Base-by-base conservation (phyloP, 2,113 vertebrate genomes). In the Pygoscelis antarcticus region DNA sequence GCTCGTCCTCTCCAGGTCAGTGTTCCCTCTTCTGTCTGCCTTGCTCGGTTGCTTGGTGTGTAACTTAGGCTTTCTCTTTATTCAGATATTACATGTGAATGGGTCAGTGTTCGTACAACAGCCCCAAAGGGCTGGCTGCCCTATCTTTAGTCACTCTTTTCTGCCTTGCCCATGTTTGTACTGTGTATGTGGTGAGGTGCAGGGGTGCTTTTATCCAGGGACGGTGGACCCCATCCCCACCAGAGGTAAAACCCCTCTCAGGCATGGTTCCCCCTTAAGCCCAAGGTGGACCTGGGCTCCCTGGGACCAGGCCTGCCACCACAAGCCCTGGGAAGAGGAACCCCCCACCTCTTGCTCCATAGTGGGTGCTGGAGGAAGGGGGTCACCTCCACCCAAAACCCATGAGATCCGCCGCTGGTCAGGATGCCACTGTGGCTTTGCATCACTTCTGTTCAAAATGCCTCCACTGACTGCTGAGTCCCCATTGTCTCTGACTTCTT, bases 271-370 rank as follows among this genome's bases (percentile, higher is more conserved):
- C 32, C 8, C 2, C 8, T 17, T 78, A 46, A n/a, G 34, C 22
- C 18, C 23, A 40, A 9, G 10, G 23, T 46, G n/a, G 44, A 49
- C 1, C 0, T 0, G 0, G 20, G 40, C 12, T 27, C 13, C 4
- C 21, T 22, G 13, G 51, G 36, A 75, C 17, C 51, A 80, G 16
- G 11, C 16, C 34, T 2, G 1, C 46, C 13, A 13, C 23, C 40
- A 38, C 27, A 44, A 30, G 7, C 13, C 34, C 40, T 38, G 21
- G 15, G 54, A 90, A 44, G 30, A 69, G 40, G 27, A 88, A 65
- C 4, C 7, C 10, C 10, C 16, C 4, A n/a, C 17, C 11, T 82
- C n/a, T 69, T 71, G 15, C 9, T 79, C 16, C 2, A 10, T 16
- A 58, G 36, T 5, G 8, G 8, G 17, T 49, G 8, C 36, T 89